These are phyloP conservation scores for Nilaparvata lugens DNA, from an alignment of 1,140 invertebrate genomes.

Conservation along the genomic window DNA sequence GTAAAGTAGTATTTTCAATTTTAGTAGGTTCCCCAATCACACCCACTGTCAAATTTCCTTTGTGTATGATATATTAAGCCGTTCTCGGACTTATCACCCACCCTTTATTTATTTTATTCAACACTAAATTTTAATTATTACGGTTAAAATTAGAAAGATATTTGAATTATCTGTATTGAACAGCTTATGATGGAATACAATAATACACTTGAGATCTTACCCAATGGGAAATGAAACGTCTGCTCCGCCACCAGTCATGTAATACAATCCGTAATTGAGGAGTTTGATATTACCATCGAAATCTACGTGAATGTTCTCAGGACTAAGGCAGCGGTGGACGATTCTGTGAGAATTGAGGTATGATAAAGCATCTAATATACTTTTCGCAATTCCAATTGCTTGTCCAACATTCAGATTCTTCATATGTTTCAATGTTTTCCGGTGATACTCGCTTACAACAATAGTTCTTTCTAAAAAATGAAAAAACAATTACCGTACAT, in stretches of 20 bases:
- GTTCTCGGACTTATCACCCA: too few relatives aligned
- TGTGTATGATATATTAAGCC: too few relatives aligned
- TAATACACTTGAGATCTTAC: conserved; percentile 39
- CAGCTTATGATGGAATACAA: not conserved
- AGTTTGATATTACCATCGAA: conserved; percentile 64
- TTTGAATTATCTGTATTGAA: too few relatives aligned
- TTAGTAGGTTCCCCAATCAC: too few relatives aligned
- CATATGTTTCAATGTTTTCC: conserved; percentile 44
- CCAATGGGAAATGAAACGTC: conserved; percentile 88
- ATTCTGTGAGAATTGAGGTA: conserved; percentile 66
- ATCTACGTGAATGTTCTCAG: conserved; percentile 76
- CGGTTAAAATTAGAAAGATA: not conserved
- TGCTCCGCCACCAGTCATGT: conserved; percentile 77
- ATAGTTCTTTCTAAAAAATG: conserved; percentile 72
- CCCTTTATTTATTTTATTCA: too few relatives aligned
- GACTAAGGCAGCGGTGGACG: conserved; percentile 68
- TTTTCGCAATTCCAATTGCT: conserved; percentile 50
- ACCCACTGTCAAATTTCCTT: too few relatives aligned
- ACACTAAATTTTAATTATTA: not conserved
- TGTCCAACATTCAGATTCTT: conserved; percentile 39
- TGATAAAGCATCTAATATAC: conserved; percentile 62
- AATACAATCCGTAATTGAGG: conserved; percentile 86
- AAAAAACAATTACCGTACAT: conserved; percentile 8
- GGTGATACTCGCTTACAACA: conserved; percentile 78
- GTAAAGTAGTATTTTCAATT: too few relatives aligned